These are phyloP conservation scores for Tamandua tetradactyla DNA, from an alignment of 2,797 vertebrate species.

Conservation along the genomic window DNA sequence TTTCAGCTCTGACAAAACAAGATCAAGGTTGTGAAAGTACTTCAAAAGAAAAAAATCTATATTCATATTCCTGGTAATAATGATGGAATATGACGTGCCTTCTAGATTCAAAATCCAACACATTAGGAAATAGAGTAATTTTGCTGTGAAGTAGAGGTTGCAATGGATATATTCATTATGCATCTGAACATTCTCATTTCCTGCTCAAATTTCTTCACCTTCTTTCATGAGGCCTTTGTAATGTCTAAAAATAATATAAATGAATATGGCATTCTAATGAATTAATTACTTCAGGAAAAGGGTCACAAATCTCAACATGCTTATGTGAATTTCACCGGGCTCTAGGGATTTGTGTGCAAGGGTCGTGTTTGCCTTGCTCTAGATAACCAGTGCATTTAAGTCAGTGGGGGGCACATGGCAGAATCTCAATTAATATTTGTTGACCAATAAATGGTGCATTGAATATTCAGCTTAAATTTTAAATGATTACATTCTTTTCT, in stretches of 20 bases:
- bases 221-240: neutral
- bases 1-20: neutral
- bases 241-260: conserved; percentile 16
- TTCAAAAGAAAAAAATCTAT: neutral
- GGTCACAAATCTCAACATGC: neutral
- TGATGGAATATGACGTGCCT: neutral
- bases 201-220: neutral
- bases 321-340: neutral
- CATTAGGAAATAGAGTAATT: neutral
- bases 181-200: neutral
- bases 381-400: neutral
- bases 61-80: neutral
- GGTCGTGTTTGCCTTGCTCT: neutral
- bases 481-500: neutral
- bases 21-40: neutral
- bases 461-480: neutral
- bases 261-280: neutral
- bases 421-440: neutral
- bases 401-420: neutral
- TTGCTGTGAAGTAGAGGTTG: neutral
- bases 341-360: neutral
- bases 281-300: conserved; percentile 24
- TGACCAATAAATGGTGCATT: neutral
- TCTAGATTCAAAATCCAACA: neutral
- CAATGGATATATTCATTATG: neutral